Evolutionary conservation across 1,140 invertebrate genomes (phyloP), one percentile per base, ranked within the genome.

Genomic region (Laodelphax striatellus): DNA sequence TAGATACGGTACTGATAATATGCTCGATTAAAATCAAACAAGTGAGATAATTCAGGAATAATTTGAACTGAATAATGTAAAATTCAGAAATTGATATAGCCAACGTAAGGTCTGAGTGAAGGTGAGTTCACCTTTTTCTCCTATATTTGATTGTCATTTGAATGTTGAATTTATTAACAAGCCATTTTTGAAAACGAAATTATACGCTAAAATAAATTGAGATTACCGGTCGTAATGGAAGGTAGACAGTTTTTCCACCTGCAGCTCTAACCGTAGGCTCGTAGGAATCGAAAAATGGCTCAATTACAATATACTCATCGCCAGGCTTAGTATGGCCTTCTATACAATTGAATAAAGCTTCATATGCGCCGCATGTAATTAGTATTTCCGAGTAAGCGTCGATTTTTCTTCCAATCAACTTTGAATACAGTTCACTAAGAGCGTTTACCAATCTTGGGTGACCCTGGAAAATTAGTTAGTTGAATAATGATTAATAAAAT

Each of bases 241-340:
- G 89, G 71, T 90, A 98, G 55, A 84, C 85, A 0, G 93, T 85
- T 19, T 83, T 79, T 11, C 93, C 97, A 1, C 92, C 93, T 34
- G 92, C 91, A 66, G 84, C 82, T 67, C 77, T 80, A 1, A 98
- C 86, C 88, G 98, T 96, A 2, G 94, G 93, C 62, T 90, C 89
- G 71, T 99, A 99, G 70, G 94, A 98, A 72, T 99, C 97, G 72
- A 96, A 99, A 74, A 90, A 98, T 11, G 97, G 97, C 72, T 99
- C 97, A 63, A 99, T 94, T 31, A 99, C 92, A 62, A 98, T 95
- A 62, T 94, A 93, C 73, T 98, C 93, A 76, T 89, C 87, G 1
- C 89, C 92, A 53, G 79, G 79, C 66, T 87, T 86, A 9, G 95
- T 82, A 68, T 92, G 83, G 21, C 94, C 94, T 76, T 87, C 75